A percentile compares a stretch with the other conserved stretches of the same genome.
Conservation (phyloP, 37 sponge, comb jelly and placozoan species). For the Diacarnus erythraeanus region DNA sequence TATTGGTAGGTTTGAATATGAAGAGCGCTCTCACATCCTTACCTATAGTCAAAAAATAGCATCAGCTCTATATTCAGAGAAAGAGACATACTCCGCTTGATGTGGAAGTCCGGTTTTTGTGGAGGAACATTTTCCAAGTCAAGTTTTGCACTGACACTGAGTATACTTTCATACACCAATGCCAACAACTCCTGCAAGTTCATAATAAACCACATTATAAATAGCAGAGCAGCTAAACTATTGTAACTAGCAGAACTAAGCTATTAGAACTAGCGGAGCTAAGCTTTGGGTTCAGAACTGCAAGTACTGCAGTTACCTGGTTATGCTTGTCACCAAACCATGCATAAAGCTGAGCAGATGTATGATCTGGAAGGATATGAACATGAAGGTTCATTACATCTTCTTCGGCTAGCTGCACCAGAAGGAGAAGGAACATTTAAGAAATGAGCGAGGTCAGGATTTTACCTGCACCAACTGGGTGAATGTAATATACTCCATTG, state of each 20-base stretch:
- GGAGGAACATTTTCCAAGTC: background rate
- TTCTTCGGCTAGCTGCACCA: background rate
- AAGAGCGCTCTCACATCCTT: conserved; percentile 37
- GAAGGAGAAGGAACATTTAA: background rate
- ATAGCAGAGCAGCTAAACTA: background rate
- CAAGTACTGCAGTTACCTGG: conserved; percentile 11
- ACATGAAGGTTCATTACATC: background rate
- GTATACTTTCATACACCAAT: conserved; percentile 19
- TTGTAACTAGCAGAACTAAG: background rate
- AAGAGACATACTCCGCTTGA: background rate
- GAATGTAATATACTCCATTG: background rate
- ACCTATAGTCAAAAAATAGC: conserved; percentile 2
- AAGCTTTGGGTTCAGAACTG: background rate
- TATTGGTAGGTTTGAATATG: conserved; percentile 1
- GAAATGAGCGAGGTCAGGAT: background rate
- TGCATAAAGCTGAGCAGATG: background rate
- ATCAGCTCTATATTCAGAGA: background rate
- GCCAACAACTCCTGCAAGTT: conserved; percentile 26
- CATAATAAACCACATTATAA: background rate
- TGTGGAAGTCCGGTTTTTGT: background rate
- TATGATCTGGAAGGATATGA: background rate
- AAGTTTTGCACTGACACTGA: background rate
- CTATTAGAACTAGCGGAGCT: background rate
- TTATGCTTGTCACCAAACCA: conserved; percentile 29
- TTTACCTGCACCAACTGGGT: background rate